phyloP scores from a whole-genome alignment of 1,140 invertebrate species.

The Babylonia areolata region DNA sequence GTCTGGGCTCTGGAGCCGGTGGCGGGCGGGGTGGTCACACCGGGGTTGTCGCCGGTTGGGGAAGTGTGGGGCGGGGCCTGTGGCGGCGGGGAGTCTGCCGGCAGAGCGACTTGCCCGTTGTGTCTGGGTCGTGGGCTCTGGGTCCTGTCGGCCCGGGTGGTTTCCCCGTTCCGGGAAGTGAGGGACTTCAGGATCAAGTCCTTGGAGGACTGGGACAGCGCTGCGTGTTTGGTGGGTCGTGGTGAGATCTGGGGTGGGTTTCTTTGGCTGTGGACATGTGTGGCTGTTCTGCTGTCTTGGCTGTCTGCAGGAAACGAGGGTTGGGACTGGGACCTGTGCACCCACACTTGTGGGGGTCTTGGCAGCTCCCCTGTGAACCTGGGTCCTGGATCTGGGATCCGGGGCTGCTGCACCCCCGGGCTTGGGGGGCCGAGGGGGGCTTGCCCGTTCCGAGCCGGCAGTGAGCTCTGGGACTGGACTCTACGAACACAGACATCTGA shows the following conservation, averaged over 20 bases:
- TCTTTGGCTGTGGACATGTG: not conserved
- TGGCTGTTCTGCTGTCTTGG: not conserved
- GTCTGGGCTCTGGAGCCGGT: not conserved
- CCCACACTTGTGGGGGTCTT: too few relatives aligned
- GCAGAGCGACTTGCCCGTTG: not conserved
- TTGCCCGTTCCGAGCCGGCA: not conserved
- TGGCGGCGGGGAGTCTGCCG: not conserved
- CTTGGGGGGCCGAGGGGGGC: not conserved
- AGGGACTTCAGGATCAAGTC: not conserved
- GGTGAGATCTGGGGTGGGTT: not conserved
- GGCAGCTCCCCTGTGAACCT: too few relatives aligned
- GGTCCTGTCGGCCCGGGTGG: not conserved
- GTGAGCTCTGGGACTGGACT: not conserved
- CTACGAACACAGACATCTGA: not conserved
- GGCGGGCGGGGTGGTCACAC: not conserved
- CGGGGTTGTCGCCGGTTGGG: not conserved
- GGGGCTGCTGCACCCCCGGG: not conserved
- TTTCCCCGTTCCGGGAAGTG: not conserved
- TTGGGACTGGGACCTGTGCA: too few relatives aligned
- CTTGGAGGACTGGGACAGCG: not conserved
- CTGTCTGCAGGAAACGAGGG: not conserved
- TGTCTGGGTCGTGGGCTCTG: not conserved
- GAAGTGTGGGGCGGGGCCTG: not conserved
- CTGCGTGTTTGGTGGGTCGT: not conserved
- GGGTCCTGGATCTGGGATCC: not conserved